A percentile compares a stretch with the other conserved stretches of the same genome.
Conservation (phyloP, 2,888 invertebrate species). For the Tinea semifulvella region DNA sequence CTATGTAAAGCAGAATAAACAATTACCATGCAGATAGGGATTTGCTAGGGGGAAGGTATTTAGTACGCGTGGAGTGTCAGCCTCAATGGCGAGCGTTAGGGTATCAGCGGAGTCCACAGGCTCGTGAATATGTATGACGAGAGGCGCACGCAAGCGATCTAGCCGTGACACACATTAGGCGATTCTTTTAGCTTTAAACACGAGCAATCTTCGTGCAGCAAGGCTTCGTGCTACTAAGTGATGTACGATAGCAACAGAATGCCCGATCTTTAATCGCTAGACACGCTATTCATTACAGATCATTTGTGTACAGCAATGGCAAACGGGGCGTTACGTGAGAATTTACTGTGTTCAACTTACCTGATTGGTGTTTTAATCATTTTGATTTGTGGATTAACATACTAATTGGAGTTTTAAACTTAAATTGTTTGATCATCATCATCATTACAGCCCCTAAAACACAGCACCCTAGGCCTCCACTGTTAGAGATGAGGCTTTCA, state of each 20-base stretch:
- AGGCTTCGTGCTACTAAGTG: slow-evolving; percentile 11
- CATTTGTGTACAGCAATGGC: not conserved
- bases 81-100: slow-evolving; percentile 40
- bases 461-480: too few species aligned
- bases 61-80: slow-evolving; percentile 52
- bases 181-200: slow-evolving; percentile 12
- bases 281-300: slow-evolving; percentile 11
- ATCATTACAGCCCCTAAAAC: too few species aligned
- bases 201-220: slow-evolving; percentile 10
- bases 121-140: slow-evolving; percentile 55
- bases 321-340: slow-evolving; percentile 10
- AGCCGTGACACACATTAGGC: slow-evolving; percentile 50
- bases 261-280: slow-evolving; percentile 9
- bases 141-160: slow-evolving; percentile 38
- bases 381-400: not conserved
- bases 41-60: slow-evolving; percentile 19
- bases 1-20: slow-evolving; percentile 19
- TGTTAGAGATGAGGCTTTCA: too few species aligned
- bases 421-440: too few species aligned
- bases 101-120: slow-evolving; percentile 28
- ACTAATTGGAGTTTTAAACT: not conserved
- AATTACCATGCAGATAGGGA: slow-evolving; percentile 42
- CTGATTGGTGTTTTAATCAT: too few species aligned
- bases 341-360: slow-evolving; percentile 4
- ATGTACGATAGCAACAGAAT: slow-evolving; percentile 13